These are phyloP conservation scores for Aphaenogaster rudis DNA, from an alignment of 1,140 invertebrate species.

Conservation along the genomic window DNA sequence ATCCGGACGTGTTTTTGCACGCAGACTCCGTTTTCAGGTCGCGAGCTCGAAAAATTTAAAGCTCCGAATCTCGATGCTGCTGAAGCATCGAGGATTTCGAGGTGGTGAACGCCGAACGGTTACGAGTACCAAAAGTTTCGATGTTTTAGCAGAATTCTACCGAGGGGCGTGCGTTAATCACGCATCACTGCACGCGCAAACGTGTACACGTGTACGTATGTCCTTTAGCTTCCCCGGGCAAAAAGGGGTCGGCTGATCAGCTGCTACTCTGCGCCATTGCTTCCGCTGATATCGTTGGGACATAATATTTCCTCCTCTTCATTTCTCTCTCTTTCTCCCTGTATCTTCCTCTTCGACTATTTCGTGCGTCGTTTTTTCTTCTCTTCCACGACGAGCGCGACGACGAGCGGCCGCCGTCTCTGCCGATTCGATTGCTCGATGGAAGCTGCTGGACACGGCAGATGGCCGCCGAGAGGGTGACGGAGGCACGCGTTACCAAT, in stretches of 20 bases:
- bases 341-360: not conserved
- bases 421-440: slow-evolving; percentile 68
- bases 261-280: slow-evolving; percentile 71
- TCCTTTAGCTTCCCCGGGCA: slow-evolving; percentile 50
- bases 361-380: slow-evolving; percentile 34
- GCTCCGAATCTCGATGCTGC: not conserved
- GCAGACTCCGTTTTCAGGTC: not conserved
- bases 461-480: slow-evolving; percentile 75
- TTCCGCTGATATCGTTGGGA: slow-evolving; percentile 62
- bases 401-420: slow-evolving; percentile 44
- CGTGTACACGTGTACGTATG: not conserved
- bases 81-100: not conserved
- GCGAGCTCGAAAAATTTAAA: slow-evolving; percentile 10
- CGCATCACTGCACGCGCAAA: not conserved
- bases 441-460: slow-evolving; percentile 68
- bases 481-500: slow-evolving; percentile 77
- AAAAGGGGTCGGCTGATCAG: slow-evolving; percentile 59
- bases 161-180: not conserved
- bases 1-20: slow-evolving; percentile 11
- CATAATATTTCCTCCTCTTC: slow-evolving; percentile 26
- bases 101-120: not conserved
- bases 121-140: not conserved
- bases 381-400: too few species aligned
- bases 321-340: slow-evolving; percentile 34
- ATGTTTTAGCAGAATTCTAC: not conserved